These are phyloP conservation scores for Gasterosteus aculeatus DNA, from an alignment of 2,113 vertebrate species.

Conservation along the genomic window DNA sequence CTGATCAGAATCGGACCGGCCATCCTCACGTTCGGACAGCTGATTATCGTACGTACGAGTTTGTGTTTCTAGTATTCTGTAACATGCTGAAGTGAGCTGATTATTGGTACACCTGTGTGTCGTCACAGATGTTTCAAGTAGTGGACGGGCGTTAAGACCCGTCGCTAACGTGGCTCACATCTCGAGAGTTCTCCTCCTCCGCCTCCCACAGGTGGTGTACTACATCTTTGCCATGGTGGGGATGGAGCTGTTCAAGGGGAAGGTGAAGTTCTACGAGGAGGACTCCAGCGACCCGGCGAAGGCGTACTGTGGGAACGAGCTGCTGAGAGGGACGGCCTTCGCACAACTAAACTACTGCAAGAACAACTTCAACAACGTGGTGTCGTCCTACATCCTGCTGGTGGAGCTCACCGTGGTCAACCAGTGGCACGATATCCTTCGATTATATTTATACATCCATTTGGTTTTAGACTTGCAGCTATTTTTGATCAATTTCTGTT, in stretches of 20 bases:
- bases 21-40: slow-evolving; percentile 90
- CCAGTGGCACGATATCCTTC: slow-evolving; percentile 98
- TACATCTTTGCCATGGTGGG: slow-evolving; percentile 92
- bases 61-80: background rate
- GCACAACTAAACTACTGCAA: slow-evolving; percentile 89
- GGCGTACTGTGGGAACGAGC: slow-evolving; percentile 84
- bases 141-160: background rate
- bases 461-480: background rate
- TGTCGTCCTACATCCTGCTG: slow-evolving; percentile 86
- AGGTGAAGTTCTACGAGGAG: slow-evolving; percentile 82
- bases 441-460: background rate
- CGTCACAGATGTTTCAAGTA: background rate
- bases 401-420: slow-evolving; percentile 94
- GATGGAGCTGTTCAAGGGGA: slow-evolving; percentile 91
- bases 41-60: slow-evolving; percentile 86
- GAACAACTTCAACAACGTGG: slow-evolving; percentile 93
- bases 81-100: background rate
- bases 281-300: slow-evolving; percentile 56
- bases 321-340: slow-evolving; percentile 83
- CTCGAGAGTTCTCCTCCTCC: background rate
- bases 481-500: too few relatives aligned
- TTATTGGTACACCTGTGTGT: background rate
- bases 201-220: slow-evolving; percentile 85
- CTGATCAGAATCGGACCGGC: slow-evolving; percentile 91
- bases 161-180: background rate